phyloP scores from a whole-genome alignment of 2,797 vertebrate genomes.

The Jordanella pulchra region DNA sequence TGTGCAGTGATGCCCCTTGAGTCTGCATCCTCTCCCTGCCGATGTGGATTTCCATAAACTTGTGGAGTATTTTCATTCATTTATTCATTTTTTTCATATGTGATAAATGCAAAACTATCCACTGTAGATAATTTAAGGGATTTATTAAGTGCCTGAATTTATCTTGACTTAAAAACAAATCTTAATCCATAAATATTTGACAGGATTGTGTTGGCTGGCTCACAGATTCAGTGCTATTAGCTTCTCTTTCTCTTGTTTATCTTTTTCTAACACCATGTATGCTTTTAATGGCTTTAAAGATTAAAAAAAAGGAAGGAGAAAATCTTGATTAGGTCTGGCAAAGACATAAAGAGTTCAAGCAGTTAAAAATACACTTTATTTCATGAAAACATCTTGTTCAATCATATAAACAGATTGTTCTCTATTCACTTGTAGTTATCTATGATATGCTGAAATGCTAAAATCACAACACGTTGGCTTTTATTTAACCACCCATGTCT shows the following conservation, averaged over 20 bases:
- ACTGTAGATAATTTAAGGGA: slow-evolving; percentile 76
- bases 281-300: background rate
- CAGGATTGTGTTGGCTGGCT: slow-evolving; percentile 31
- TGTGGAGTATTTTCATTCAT: slow-evolving; percentile 39
- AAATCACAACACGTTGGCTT: slow-evolving; percentile 74
- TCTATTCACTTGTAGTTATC: slow-evolving; percentile 27
- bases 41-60: slow-evolving; percentile 78
- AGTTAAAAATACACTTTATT: background rate
- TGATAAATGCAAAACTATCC: slow-evolving; percentile 70
- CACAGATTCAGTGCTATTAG: background rate
- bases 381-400: background rate
- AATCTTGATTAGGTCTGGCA: background rate
- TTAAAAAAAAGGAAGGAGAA: background rate
- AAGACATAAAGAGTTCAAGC: too few relatives aligned
- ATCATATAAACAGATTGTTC: background rate
- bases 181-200: slow-evolving; percentile 45
- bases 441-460: slow-evolving; percentile 45
- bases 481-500: slow-evolving; percentile 79
- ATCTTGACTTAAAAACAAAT: slow-evolving; percentile 63
- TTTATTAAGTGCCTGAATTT: slow-evolving; percentile 71
- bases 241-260: background rate
- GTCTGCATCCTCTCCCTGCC: slow-evolving; percentile 67
- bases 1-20: slow-evolving; percentile 80
- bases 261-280: background rate
- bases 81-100: slow-evolving; percentile 28